Evolutionary conservation across 2,888 invertebrate genomes (phyloP), one percentile per base, ranked within the genome.

Genomic region (Lithophane leautieri): DNA sequence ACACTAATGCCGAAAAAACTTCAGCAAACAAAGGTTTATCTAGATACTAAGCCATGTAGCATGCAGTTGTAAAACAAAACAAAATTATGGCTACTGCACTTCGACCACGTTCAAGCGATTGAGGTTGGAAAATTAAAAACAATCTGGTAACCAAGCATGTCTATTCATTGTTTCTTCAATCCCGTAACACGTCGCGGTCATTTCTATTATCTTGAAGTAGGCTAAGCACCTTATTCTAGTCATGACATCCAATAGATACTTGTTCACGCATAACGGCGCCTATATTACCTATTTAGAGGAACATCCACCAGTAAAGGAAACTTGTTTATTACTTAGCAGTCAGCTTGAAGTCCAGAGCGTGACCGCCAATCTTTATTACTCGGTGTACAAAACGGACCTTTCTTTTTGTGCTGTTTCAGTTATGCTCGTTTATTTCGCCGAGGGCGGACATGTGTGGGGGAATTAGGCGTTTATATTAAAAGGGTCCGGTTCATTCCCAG

Each of bases 281-380:
- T 22, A n/a, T 47, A 70, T 47, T 74, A 44, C 60, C 44, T 63
- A 68, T 76, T 82, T 52, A 58, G 61, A 62, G 19, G 28, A 60
- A 66, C 58, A 67, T 19, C 44, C 47, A 70, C 79, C 73, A 74
- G 63, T 78, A 82, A 81, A 81, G 85, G 73, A 86, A 88, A 86
- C 84, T 81, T 72, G 76, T 88, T 86, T 74, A 70, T 73, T 28
- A 58, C 28, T 58, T 73, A 74, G 61, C 70, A 72, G 69, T 73
- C 65, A 69, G 72, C 61, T 73, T 82, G 71, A 79, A 82, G 75
- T 81, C 34, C 66, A 77, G 83, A 79, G 69, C 86, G 83, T 85
- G 85, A 78, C 87, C 83, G 88, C 82, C 89, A 88, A 88, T 89
- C 83, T 90, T 90, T 88, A 91, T 92, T 91, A 89, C 86, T 89